Evolutionary conservation across 2,888 invertebrate species (phyloP), one percentile per base, ranked within the genome.

Genomic region (Portevinia maculata): DNA sequence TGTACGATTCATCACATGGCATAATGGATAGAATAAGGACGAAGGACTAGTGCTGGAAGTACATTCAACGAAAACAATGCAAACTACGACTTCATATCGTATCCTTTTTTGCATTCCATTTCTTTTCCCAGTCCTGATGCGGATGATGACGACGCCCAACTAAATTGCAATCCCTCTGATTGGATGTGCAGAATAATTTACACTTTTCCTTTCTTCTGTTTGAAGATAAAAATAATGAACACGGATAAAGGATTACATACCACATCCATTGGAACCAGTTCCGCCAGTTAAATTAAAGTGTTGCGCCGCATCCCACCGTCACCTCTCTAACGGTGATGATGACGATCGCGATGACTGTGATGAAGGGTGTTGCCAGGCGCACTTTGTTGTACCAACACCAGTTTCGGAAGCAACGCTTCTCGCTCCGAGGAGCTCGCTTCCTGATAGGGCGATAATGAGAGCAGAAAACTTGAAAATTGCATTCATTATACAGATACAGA

Each of bases 151-250:
- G 52, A 60, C 78, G 46, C 76, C 83, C 71, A 78, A 71, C 88
- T 88, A 89, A 89, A 89, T 89, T 89, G 89, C 89, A 89, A 89
- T 88, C 87, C 88, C 88, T 88, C 87, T 89, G 89, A 89, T 89
- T 89, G 88, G 84, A 84, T 84, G 79, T 84, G 73, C 84, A 74
- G 83, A 83, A 83, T 83, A 83, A 83, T 83, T 83, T 83, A 83
- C 83, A 83, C 83, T 83, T 83, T 83, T 83, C 83, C 83, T 83
- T 83, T 83, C 83, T 83, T 83, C 78, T 78, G 59, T 78, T 78
- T 78, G 78, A 85, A 88, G 88, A 88, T 88, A 88, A 88, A 88
- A 88, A 88, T 88, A 88, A 88, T 88, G 88, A 88, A 88, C 88
- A 88, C 87, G 87, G 85, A 88, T 86, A 85, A 76, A 84, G 85